Conservation (phyloP, 2,113 vertebrate species). For the Etia nguti region DNA sequence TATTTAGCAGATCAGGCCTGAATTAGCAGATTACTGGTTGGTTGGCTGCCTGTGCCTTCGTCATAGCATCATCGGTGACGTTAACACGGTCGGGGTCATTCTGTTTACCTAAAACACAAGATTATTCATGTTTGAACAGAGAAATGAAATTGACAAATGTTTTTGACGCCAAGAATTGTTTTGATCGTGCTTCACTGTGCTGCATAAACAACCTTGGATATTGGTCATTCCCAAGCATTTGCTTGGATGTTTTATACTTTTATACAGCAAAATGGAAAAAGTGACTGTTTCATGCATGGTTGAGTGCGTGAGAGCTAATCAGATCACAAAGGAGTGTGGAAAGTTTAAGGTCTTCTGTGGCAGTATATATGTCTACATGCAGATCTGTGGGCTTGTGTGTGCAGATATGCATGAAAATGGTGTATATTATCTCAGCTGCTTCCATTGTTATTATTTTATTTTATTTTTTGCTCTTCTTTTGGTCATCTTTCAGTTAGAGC, state of each 20-base stretch:
- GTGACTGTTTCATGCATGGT: not conserved
- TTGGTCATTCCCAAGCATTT: not conserved
- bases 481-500: not conserved
- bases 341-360: constrained; percentile 1
- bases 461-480: not conserved
- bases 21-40: constrained; percentile 58
- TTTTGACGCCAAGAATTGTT: not conserved
- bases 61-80: constrained; percentile 30
- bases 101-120: not conserved
- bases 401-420: not conserved
- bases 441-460: too few relatives aligned
- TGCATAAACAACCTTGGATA: not conserved
- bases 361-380: not conserved
- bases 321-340: not conserved
- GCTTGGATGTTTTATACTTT: too few relatives aligned
- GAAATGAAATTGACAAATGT: not conserved
- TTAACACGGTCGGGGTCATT: not conserved
- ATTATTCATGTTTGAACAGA: not conserved
- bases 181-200: not conserved
- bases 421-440: not conserved
- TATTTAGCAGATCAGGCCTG: constrained; percentile 55
- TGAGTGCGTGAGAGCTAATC: constrained; percentile 4
- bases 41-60: not conserved
- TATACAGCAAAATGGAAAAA: not conserved
- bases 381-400: not conserved